Base-by-base conservation (phyloP, 2,113 vertebrate species). In the Mixornis gularis region DNA sequence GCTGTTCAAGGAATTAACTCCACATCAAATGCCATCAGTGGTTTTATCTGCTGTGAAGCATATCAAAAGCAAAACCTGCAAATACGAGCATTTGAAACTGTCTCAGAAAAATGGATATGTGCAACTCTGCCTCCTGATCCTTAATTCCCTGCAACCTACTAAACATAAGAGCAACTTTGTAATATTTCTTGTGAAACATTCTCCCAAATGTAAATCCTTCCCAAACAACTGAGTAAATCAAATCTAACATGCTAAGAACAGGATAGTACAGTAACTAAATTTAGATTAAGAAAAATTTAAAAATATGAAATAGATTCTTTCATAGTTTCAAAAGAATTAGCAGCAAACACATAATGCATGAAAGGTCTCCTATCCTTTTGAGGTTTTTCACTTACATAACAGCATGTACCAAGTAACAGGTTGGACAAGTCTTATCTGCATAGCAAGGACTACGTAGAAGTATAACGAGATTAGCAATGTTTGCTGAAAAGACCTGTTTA, bases 401-500 rank as follows among this genome's bases (percentile, higher is more conserved):
- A 92, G 62, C 65, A 36, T 36, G 58, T 68, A 78, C 79, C 1
- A 13, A 68, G 70, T 60, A 95, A 93, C 81, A 91, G 72, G 87
- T 85, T 83, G 85, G 59, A 32, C 72, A 79, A 93, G 77, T 82
- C 92, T 93, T 94, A 79, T 95, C 90, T 89, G 72, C 87, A 91
- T 5, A 68, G 93, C 87, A 91, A 94, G 91, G 70, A 78, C 90
- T 92, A 91, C 15, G 17, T 15, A 85, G 88, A 85, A 93, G 79
- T 25, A 82, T 53, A 76, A 74, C 30, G 4, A 94, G 92, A 94
- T 94, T 91, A 94, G 79, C 52, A 32, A 24, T 65, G 85, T 87
- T 93, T 94, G 92, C 22, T 74, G 44, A 94, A 94, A 56, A 87
- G 71, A 80, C 85, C 81, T 49, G 63, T 59, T 93, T 86, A 64